Base-by-base conservation (phyloP, 2,113 vertebrate species). In the Microtus oregoni region DNA sequence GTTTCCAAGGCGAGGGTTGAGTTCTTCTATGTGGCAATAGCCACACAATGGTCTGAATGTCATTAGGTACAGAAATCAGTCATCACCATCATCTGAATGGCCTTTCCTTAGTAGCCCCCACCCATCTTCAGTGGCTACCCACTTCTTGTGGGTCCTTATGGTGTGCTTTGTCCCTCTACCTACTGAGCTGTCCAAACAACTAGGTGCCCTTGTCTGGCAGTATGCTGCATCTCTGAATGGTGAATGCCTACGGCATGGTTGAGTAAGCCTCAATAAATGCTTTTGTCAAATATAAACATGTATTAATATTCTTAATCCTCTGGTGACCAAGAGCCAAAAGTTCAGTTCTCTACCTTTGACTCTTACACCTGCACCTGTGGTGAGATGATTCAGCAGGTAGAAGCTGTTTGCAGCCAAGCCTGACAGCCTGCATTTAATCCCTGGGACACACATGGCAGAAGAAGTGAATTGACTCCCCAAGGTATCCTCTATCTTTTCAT, bases 341-440 rank as follows among this genome's bases (percentile, higher is more conserved):
- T 86, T 91, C 89, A 58, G 17, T 83, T 83, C 79, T 30, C 63
- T 58, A n/a, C 65, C 92, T 92, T 50, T 44, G 82, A 95, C 65
- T 52, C 63, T 58, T 91, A 4, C 13, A 47, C 58, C 70, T 86
- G n/a, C 32, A 79, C 82, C 26, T 65, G 58, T 50, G 63, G 17
- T 68, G 63, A 86, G 63, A 68, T 68, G 63, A 19, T 17, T 65
- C 14, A 44, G 24, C 7, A 28, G 76, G 38, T 15, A 44, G 41
- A 35, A 83, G 58, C 24, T 17, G 13, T 28, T 5, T 85, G 61
- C 61, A 32, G 82, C 9, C 61, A 67, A 67, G 41, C 41, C 63
- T 68, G 63, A 47, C 10, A 5, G 13, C 9, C 11, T 67, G 41
- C 10, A 24, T 68, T 68, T 30, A 68, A 68, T 68, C 19, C 63